Percentiles rank a stretch among this genome's conserved stretches.
Evolutionary conservation across 2,888 invertebrate genomes (phyloP).

Genomic region (Stenodema calcarata): DNA sequence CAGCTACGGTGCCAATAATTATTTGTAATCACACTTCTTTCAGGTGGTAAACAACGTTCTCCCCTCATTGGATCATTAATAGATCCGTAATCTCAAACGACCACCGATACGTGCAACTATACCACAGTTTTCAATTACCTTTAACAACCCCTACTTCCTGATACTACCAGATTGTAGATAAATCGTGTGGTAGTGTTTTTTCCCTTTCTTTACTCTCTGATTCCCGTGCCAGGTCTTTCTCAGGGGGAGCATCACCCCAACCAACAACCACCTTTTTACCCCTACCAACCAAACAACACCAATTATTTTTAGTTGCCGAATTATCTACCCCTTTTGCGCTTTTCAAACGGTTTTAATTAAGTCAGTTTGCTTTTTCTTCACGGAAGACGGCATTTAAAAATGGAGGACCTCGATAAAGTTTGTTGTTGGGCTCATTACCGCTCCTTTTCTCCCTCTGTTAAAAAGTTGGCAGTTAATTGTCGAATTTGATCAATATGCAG

Average conservation of each 20-base stretch:
- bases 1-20: no score
- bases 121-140: slow-evolving; percentile 8
- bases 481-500: slow-evolving; percentile 43
- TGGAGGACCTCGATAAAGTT: slow-evolving; percentile 4
- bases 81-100: no score
- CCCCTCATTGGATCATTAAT: no score
- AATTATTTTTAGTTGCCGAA: slow-evolving; percentile 43
- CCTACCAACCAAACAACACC: slow-evolving; percentile 41
- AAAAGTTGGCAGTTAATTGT: not conserved
- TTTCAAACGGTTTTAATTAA: slow-evolving; percentile 37
- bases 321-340: slow-evolving; percentile 32
- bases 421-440: slow-evolving; percentile 18
- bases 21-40: no score
- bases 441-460: not conserved
- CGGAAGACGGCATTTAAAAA: slow-evolving; percentile 14
- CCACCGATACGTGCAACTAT: not conserved
- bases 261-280: slow-evolving; percentile 20
- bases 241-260: not conserved
- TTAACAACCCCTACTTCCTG: not conserved
- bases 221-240: slow-evolving; percentile 2
- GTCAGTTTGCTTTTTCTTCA: slow-evolving; percentile 38
- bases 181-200: not conserved
- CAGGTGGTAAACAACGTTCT: no score
- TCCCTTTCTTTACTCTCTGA: not conserved
- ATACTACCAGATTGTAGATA: not conserved